Evolutionary conservation across 2,113 vertebrate species (phyloP).

Genomic region (Melierax canorus): DNA sequence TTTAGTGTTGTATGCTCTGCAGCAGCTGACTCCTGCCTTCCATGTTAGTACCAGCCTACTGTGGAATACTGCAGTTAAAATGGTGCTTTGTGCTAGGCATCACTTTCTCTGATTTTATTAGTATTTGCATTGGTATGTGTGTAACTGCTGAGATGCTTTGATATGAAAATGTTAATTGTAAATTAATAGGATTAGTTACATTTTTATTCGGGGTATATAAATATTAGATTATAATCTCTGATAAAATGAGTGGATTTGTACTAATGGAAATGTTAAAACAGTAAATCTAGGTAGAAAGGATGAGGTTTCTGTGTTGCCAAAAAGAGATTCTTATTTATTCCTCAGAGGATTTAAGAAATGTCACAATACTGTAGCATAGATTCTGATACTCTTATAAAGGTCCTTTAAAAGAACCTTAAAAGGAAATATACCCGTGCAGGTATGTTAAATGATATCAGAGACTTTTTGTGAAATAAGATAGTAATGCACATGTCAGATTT

Average conservation of each 20-base stretch:
- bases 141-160: not conserved
- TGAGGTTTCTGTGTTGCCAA: not conserved
- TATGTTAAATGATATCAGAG: not conserved
- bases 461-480: not conserved
- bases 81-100: not conserved
- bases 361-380: not conserved
- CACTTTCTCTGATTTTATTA: not conserved
- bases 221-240: not conserved
- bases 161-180: not conserved
- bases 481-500: not conserved
- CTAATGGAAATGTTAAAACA: not conserved
- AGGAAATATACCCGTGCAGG: not conserved
- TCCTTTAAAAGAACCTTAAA: not conserved
- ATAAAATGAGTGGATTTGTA: not conserved
- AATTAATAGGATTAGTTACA: not conserved
- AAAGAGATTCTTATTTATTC: not conserved
- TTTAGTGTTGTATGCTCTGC: not conserved
- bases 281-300: not conserved
- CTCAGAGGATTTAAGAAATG: not conserved
- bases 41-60: not conserved
- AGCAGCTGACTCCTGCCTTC: not conserved
- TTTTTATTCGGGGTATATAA: not conserved
- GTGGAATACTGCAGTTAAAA: not conserved
- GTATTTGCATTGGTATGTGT: not conserved
- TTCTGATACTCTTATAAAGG: not conserved